Evolutionary conservation across 1,140 invertebrate genomes (phyloP).

Genomic region (Anadara kagoshimensis): DNA sequence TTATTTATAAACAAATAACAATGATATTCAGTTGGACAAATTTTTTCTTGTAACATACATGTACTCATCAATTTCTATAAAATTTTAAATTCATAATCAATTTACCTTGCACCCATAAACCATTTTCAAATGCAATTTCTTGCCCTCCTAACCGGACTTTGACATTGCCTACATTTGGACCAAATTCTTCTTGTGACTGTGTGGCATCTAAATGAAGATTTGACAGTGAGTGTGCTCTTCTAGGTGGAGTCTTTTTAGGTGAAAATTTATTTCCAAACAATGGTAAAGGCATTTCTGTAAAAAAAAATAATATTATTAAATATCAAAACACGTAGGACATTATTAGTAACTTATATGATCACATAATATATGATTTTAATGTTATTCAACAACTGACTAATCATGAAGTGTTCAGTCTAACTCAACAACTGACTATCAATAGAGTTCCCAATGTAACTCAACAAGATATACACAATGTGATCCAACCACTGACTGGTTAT

Average conservation of each 20-base stretch:
- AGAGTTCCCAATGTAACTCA: background rate
- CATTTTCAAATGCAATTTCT: conserved; percentile 72
- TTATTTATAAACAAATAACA: too few species aligned
- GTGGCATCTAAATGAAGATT: conserved; percentile 70
- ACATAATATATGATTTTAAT: background rate
- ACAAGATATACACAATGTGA: background rate
- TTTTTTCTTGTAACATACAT: too few species aligned
- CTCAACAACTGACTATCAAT: background rate
- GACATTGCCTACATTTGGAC: conserved; percentile 66
- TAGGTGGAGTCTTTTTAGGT: conserved; percentile 71
- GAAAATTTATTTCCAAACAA: conserved; percentile 73
- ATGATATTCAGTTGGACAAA: too few species aligned
- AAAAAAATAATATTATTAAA: background rate
- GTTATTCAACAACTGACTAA: background rate
- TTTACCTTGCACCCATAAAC: conserved; percentile 70
- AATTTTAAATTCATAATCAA: too few species aligned
- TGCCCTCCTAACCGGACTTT: conserved; percentile 69
- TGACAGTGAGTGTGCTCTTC: conserved; percentile 70
- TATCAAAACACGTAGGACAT: background rate
- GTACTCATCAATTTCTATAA: too few species aligned
- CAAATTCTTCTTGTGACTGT: conserved; percentile 67
- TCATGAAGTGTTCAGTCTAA: background rate
- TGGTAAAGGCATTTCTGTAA: conserved; percentile 59
- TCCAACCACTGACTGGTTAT: background rate
- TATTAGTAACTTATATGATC: background rate